phyloP scores from a whole-genome alignment of 1,140 invertebrate species.

The Trinorchestia longiramus region DNA sequence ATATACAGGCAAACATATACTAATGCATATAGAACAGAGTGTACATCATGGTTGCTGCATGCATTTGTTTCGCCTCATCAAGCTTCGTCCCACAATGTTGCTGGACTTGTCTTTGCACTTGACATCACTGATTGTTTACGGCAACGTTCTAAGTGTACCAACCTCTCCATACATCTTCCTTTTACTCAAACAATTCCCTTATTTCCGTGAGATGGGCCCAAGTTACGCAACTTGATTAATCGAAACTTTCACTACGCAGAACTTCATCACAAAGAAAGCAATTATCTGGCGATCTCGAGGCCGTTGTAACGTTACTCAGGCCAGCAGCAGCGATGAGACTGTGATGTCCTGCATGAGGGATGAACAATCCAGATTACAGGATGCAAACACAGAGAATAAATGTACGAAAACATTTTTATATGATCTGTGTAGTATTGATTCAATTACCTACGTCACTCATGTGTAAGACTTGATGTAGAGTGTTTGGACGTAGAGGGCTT shows the following conservation, averaged over 20 bases:
- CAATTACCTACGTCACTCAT: no score
- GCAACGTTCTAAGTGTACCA: neutral
- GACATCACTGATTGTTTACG: neutral
- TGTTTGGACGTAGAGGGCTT: no score
- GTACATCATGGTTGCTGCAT: neutral
- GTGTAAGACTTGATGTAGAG: no score
- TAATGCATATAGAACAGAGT: neutral
- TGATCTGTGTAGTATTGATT: no score
- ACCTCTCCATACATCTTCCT: neutral
- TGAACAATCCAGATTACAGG: no score
- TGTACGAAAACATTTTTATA: no score
- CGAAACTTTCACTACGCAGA: neutral
- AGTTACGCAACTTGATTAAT: neutral
- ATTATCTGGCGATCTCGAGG: neutral
- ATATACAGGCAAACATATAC: neutral
- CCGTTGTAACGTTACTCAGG: no score
- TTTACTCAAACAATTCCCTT: neutral
- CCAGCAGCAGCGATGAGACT: no score
- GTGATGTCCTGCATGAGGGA: no score
- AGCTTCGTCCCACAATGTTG: neutral
- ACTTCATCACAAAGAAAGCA: neutral
- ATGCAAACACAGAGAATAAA: no score
- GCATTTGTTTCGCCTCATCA: neutral
- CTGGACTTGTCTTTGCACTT: neutral
- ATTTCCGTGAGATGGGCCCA: neutral